Percentiles rank a stretch among this genome's conserved stretches.
These are phyloP conservation scores for Tigriopus californicus DNA, from an alignment of 2,888 invertebrate species.

Conservation along the genomic window DNA sequence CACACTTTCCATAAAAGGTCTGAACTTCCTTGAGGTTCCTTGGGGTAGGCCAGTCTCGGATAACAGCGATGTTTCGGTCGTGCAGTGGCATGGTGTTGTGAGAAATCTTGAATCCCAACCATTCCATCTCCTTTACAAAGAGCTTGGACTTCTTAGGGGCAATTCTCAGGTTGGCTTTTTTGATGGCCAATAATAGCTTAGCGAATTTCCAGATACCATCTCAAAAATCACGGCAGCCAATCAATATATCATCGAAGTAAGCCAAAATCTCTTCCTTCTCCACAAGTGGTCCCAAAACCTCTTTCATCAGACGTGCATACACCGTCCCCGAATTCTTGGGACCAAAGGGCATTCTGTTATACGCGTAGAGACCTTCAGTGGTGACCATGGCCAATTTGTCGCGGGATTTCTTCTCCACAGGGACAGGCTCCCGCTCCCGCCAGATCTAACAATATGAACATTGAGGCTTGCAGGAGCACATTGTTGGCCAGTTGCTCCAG, in stretches of 20 bases:
- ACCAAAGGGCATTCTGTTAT: background rate
- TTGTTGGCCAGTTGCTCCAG: background rate
- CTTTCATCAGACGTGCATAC: slow-evolving; percentile 1
- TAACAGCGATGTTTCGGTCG: slow-evolving; percentile 16
- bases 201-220: slow-evolving; percentile 13
- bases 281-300: background rate
- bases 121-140: slow-evolving; percentile 16
- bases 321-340: background rate
- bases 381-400: background rate
- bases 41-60: slow-evolving; percentile 17
- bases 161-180: slow-evolving; percentile 14
- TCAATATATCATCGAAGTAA: slow-evolving; percentile 18
- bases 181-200: background rate
- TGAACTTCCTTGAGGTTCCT: slow-evolving; percentile 13
- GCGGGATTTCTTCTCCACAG: background rate
- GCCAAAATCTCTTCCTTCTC: background rate
- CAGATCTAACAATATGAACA: background rate
- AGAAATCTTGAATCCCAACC: slow-evolving; percentile 17
- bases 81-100: slow-evolving; percentile 13
- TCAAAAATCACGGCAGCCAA: slow-evolving; percentile 16
- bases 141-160: slow-evolving; percentile 18
- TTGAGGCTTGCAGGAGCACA: background rate
- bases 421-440: slow-evolving; percentile 1
- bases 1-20: slow-evolving; percentile 17
- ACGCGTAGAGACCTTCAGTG: background rate